phyloP scores from a whole-genome alignment of 2,888 invertebrate genomes.

The Drosophila affinis region DNA sequence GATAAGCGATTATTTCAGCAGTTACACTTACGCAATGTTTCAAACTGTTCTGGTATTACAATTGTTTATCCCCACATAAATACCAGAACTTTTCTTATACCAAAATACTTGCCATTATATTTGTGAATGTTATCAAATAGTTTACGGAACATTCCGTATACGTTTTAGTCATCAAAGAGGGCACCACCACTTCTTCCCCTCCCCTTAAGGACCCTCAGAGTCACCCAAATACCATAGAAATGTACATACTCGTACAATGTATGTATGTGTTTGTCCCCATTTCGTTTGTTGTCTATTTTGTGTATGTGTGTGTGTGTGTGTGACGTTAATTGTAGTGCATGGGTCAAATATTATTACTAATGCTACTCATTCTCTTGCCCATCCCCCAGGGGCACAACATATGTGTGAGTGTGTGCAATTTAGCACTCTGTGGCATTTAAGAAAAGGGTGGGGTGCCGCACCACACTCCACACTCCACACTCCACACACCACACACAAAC shows the following conservation, averaged over 20 bases:
- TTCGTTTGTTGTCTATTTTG: slow-evolving; percentile 67
- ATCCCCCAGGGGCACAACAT: slow-evolving; percentile 62
- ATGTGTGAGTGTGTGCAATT: slow-evolving; percentile 72
- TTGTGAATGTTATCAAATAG: slow-evolving; percentile 42
- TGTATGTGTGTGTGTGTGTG: slow-evolving; percentile 7
- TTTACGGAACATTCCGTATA: slow-evolving; percentile 42
- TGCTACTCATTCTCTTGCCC: slow-evolving; percentile 36
- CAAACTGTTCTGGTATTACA: slow-evolving; percentile 3
- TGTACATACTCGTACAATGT: slow-evolving; percentile 39
- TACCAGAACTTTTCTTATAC: slow-evolving; percentile 22
- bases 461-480: not conserved
- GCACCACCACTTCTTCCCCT: not conserved
- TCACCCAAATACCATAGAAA: slow-evolving; percentile 44
- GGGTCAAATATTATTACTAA: slow-evolving; percentile 74
- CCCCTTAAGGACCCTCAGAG: not conserved
- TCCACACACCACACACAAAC: slow-evolving; percentile 1
- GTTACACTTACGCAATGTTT: too few relatives aligned
- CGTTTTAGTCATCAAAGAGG: slow-evolving; percentile 18
- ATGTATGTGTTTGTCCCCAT: slow-evolving; percentile 43
- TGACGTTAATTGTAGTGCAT: slow-evolving; percentile 73
- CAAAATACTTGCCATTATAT: slow-evolving; percentile 25
- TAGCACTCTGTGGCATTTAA: slow-evolving; percentile 70
- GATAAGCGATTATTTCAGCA: too few relatives aligned
- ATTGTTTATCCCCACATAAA: slow-evolving; percentile 31
- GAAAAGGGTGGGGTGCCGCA: slow-evolving; percentile 16